These are phyloP conservation scores for Fragum sueziense DNA, from an alignment of 2,888 invertebrate genomes.

Conservation along the genomic window DNA sequence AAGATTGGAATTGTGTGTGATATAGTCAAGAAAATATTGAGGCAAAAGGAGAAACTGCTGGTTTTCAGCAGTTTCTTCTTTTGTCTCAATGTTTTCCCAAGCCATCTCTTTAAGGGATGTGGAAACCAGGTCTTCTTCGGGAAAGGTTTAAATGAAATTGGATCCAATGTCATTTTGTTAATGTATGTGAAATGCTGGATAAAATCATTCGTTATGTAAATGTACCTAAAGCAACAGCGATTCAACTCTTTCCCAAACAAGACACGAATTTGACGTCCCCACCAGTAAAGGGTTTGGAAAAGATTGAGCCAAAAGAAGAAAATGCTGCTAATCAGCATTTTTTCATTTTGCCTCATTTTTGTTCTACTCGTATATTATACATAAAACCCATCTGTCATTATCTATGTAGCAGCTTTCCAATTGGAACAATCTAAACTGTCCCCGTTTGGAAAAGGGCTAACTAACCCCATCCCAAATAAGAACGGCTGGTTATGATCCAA, in stretches of 20 bases:
- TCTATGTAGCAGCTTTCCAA: neutral
- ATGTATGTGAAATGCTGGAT: neutral
- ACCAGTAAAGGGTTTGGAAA: neutral
- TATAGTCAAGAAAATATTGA: too few species aligned
- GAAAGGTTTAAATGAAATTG: too few species aligned
- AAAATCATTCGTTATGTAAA: neutral
- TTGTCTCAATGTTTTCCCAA: too few species aligned
- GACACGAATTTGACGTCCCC: neutral
- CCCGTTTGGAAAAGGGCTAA: too few species aligned
- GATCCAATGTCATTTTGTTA: slow-evolving; percentile 16
- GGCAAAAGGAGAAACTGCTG: too few species aligned
- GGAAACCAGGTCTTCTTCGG: too few species aligned
- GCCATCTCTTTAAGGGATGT: too few species aligned
- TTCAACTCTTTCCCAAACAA: neutral
- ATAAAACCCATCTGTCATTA: neutral
- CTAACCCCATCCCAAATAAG: too few species aligned
- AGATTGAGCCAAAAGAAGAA: neutral
- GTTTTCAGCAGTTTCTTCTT: too few species aligned
- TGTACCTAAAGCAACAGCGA: neutral
- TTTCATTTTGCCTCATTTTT: neutral
- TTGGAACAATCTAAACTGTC: neutral
- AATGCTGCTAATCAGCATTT: neutral
- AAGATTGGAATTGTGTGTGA: too few species aligned
- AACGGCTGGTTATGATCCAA: neutral
- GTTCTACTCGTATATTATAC: neutral